Conservation (phyloP, 2,888 invertebrate species). For the Nezara viridula region DNA sequence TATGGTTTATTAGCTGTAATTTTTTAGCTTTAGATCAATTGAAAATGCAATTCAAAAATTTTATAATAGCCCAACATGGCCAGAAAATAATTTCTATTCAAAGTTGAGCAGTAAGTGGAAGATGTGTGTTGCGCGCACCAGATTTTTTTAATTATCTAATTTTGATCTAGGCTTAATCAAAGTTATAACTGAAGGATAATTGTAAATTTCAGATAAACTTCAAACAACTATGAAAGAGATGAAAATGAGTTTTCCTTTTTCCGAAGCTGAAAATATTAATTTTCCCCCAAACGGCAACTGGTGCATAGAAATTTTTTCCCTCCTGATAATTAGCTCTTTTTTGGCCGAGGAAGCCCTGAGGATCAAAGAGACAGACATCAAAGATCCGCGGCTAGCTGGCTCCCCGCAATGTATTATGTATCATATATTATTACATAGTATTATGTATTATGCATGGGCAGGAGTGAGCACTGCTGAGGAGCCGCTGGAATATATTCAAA, state of each 20-base stretch:
- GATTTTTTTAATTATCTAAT: too few species aligned
- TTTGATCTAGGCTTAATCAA: too few species aligned
- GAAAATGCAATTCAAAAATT: too few species aligned
- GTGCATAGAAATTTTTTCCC: not conserved
- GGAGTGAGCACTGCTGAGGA: not conserved
- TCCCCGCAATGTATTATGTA: constrained; percentile 9
- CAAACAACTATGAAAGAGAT: not conserved
- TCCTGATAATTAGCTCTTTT: constrained; percentile 44
- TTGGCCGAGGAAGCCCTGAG: not conserved
- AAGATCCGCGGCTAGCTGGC: not conserved
- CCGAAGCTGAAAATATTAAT: constrained; percentile 13
- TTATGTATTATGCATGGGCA: constrained; percentile 38
- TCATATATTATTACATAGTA: not conserved
- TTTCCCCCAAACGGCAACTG: not conserved
- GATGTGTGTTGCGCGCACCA: too few species aligned
- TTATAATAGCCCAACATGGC: too few species aligned
- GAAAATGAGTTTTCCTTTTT: constrained; percentile 32
- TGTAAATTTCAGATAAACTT: not conserved
- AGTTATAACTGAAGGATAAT: not conserved
- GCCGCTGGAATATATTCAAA: constrained; percentile 19
- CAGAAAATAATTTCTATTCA: too few species aligned
- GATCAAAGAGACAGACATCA: constrained; percentile 28
- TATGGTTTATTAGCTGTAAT: too few species aligned
- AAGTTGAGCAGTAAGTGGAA: too few species aligned
- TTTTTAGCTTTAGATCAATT: too few species aligned